Base-by-base conservation (phyloP, 2,888 invertebrate species). In the Petrophora chlorosata region DNA sequence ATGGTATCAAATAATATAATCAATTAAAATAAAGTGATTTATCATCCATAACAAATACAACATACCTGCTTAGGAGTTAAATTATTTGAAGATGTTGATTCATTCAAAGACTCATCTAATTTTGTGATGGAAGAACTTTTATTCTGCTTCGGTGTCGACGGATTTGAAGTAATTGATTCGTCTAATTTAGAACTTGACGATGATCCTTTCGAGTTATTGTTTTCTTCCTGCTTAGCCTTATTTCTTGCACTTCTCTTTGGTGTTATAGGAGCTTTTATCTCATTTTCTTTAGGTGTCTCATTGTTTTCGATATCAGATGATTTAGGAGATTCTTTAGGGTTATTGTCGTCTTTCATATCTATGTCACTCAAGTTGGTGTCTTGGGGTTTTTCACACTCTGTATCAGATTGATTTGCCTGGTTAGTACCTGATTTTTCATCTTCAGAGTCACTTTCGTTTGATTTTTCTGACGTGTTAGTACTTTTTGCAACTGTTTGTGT, bases 31-130 rank as follows among this genome's bases (percentile, higher is more conserved):
- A n/a, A n/a, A n/a, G n/a, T n/a, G n/a, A n/a, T n/a, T n/a, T n/a
- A n/a, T n/a, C n/a, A n/a, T n/a, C n/a, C n/a, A n/a, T n/a, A n/a
- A n/a, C n/a, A n/a, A n/a, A n/a, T n/a, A n/a, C n/a, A n/a, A 8
- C 38, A 39, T 5, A 57, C 89, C 72, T 85, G 87, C 67, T 85
- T 89, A 0, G 89, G 89, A 39, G 89, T 89, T 46, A 85, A 58
- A 53, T 76, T 83, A 10, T 50, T 55, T 8, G 70, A 47, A 2
- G 62, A 46, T 19, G 60, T 65, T 5, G 82, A 75, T 26, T 77
- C 82, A 71, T 75, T 84, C 12, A 79, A 34, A 12, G 83, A 81
- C 2, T 73, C 70, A 60, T 85, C 76, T 14, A 61, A 73, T 35
- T 72, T 82, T 5, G 74, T 72, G 0, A 67, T 62, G 0, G 83